Conservation (phyloP, 2,888 invertebrate species). For the Pyrgus malvae region DNA sequence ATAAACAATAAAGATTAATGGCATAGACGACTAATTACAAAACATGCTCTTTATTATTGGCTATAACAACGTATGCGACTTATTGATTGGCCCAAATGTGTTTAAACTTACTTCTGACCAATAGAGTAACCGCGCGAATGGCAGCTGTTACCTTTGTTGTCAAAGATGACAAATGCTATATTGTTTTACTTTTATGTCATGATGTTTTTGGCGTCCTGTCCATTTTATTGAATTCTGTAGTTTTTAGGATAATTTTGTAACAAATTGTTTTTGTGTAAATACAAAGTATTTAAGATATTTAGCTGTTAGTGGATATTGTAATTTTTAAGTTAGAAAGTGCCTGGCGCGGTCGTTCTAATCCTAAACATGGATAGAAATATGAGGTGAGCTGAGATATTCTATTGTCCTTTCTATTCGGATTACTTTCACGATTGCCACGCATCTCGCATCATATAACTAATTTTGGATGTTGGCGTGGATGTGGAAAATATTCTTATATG, state of each 20-base stretch:
- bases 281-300: background rate
- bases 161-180: background rate
- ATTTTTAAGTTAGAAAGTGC: constrained; percentile 7
- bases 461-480: background rate
- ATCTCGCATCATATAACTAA: constrained; percentile 27
- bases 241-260: constrained; percentile 11
- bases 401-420: constrained; percentile 48
- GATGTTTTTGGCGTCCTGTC: constrained; percentile 18
- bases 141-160: constrained; percentile 15
- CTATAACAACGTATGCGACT: too few relatives aligned
- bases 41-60: too few relatives aligned
- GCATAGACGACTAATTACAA: too few relatives aligned
- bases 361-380: constrained; percentile 72
- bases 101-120: background rate
- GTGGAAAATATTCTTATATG: background rate
- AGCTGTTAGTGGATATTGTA: background rate
- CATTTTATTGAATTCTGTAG: constrained; percentile 6
- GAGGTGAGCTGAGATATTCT: constrained; percentile 59
- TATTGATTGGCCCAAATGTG: constrained; percentile 2
- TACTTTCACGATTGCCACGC: constrained; percentile 43
- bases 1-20: too few relatives aligned
- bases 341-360: constrained; percentile 30
- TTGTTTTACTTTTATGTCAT: too few relatives aligned
- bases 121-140: background rate
- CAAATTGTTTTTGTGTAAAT: constrained; percentile 3